Evolutionary conservation across 2,888 invertebrate genomes (phyloP), one percentile per base, ranked within the genome.

Genomic region (Epiperipatus broadwayi): DNA sequence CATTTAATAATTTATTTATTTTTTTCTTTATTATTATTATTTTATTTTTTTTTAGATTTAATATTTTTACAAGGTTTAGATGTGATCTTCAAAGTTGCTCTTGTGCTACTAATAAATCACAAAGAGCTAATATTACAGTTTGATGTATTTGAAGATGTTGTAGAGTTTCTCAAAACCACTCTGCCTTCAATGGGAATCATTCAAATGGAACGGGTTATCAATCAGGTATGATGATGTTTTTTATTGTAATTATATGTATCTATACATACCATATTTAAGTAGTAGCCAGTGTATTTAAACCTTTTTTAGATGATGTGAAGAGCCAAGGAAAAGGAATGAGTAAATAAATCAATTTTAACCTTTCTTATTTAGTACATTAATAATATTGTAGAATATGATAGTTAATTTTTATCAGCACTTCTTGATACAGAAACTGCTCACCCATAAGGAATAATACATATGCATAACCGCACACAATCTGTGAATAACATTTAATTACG

Each of bases 121-220:
- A 77, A 76, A 49, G 79, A 84, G 42, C 73, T 78, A 14, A 65
- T 95, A 38, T 64, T 89, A 57, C 62, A 71, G 35, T 84, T 85
- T 48, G 78, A 79, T 49, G 80, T 78, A 46, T 89, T 93, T 54
- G 93, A 95, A 54, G 77, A 80, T 48, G 80, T 87, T 1, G 89
- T 91, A 65, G 83, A 85, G 51, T 91, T 83, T 50, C 64, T 93
- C 16, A 91, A 91, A 57, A 75, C 73, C 65, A 72, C 60, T 2
- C 49, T 67, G 38, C 64, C 58, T n/a, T 55, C 57, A 27, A 58
- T 66, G 52, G 57, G 59, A 32, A 55, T 60, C 40, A 56, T 58
- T 14, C 59, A 65, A 48, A 60, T 85, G 62, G 79, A 83, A 48
- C 70, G 75, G 46, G 73, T 89, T 12, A 77, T 91, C 71, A 81